phyloP scores from a whole-genome alignment of 2,888 invertebrate genomes.

The Rhogogaster chlorosoma region DNA sequence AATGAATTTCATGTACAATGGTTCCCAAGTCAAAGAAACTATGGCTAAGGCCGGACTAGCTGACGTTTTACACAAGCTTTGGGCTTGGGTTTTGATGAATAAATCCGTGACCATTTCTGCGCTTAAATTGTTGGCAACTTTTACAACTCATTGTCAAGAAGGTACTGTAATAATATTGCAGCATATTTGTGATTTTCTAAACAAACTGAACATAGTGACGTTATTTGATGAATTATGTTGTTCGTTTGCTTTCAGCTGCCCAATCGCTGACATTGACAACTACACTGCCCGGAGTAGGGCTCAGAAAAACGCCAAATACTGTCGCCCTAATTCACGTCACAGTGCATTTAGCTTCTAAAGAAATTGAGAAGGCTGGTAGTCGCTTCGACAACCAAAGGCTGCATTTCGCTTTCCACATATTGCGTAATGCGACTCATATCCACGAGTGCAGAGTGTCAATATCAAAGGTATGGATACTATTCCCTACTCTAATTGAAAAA shows the following conservation, averaged over 20 bases:
- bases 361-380: constrained; percentile 79
- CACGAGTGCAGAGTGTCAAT: constrained; percentile 83
- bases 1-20: constrained; percentile 82
- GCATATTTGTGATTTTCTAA: background rate
- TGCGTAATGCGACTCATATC: constrained; percentile 80
- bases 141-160: constrained; percentile 82
- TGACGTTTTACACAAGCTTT: constrained; percentile 82
- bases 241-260: constrained; percentile 74
- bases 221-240: constrained; percentile 22
- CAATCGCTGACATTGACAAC: constrained; percentile 80
- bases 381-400: constrained; percentile 77
- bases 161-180: constrained; percentile 77
- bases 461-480: constrained; percentile 79
- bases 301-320: constrained; percentile 79
- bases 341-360: constrained; percentile 77
- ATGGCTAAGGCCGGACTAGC: constrained; percentile 81
- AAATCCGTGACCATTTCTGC: constrained; percentile 80
- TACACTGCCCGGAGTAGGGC: constrained; percentile 78
- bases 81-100: constrained; percentile 84
- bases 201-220: background rate
- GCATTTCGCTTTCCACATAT: constrained; percentile 78
- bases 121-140: constrained; percentile 82
- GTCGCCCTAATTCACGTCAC: constrained; percentile 80
- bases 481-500: constrained; percentile 32
- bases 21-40: constrained; percentile 79